phyloP scores from a whole-genome alignment of 2,888 invertebrate genomes.

The Craniophora ligustri region DNA sequence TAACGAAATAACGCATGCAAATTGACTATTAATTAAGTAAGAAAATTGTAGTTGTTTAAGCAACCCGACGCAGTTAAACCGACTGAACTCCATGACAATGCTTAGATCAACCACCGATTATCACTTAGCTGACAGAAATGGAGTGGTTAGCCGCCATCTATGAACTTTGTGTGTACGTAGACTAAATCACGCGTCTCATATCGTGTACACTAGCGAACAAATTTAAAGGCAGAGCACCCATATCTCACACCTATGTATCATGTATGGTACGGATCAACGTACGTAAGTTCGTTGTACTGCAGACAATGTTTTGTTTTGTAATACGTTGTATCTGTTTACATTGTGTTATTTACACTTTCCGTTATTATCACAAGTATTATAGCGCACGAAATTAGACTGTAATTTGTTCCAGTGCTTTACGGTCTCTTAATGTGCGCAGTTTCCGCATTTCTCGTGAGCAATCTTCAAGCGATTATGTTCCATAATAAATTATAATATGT shows the following conservation, averaged over 20 bases:
- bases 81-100: no score
- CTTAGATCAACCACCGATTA: no score
- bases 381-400: slow-evolving; percentile 28
- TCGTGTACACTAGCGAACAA: slow-evolving; percentile 7
- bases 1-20: neutral
- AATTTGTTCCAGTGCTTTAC: slow-evolving; percentile 43
- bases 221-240: slow-evolving; percentile 19
- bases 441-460: slow-evolving; percentile 14
- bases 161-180: neutral
- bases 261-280: slow-evolving; percentile 30
- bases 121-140: neutral
- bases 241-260: slow-evolving; percentile 10
- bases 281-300: slow-evolving; percentile 42
- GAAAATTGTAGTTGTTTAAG: no score
- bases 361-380: slow-evolving; percentile 34
- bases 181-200: slow-evolving; percentile 37
- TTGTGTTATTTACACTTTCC: slow-evolving; percentile 32
- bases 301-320: slow-evolving; percentile 33
- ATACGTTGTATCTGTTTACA: slow-evolving; percentile 29
- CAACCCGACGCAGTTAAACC: no score
- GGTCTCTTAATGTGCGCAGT: slow-evolving; percentile 38
- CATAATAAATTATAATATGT: no score
- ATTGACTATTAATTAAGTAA: no score
- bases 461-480: slow-evolving; percentile 12
- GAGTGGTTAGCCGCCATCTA: neutral